Percentiles rank a stretch among this genome's conserved stretches.
phyloP scores from a whole-genome alignment of 2,888 invertebrate genomes.

The Rutpela maculata region DNA sequence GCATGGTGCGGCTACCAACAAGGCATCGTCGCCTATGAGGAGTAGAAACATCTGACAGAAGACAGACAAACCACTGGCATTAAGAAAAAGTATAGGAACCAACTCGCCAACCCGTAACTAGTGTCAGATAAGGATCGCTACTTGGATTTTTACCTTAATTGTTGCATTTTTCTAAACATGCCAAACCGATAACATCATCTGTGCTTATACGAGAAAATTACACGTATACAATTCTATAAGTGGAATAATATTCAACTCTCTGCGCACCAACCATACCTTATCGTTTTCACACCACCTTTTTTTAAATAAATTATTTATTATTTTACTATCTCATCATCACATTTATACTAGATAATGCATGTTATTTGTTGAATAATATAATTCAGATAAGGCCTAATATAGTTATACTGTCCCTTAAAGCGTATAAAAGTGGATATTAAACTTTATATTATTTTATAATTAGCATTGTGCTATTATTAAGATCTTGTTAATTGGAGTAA shows the following conservation, averaged over 20 bases:
- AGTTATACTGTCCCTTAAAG: constrained; percentile 11
- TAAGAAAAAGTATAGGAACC: constrained; percentile 16
- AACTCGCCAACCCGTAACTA: constrained; percentile 44
- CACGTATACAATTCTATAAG: constrained; percentile 34
- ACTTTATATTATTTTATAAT: constrained; percentile 29
- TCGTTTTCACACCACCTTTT: constrained; percentile 40
- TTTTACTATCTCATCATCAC: constrained; percentile 20
- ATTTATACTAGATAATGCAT: background rate
- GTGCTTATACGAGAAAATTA: constrained; percentile 44
- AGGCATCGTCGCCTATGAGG: constrained; percentile 32
- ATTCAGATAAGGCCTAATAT: background rate
- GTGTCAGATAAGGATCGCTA: constrained; percentile 47
- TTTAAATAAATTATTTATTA: constrained; percentile 16
- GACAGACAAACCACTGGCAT: constrained; percentile 25
- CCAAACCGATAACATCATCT: constrained; percentile 46
- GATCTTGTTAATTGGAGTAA: constrained; percentile 14
- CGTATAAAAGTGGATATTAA: constrained; percentile 24
- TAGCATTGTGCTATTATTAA: constrained; percentile 8
- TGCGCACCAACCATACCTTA: constrained; percentile 33
- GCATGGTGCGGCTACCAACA: background rate
- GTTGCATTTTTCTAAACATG: constrained; percentile 45
- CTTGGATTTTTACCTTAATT: constrained; percentile 35
- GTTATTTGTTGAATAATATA: constrained; percentile 2
- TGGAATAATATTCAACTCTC: constrained; percentile 32
- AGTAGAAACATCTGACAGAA: constrained; percentile 33